Conservation (phyloP, 1,140 invertebrate genomes). For the Meloidogyne floridensis region DNA sequence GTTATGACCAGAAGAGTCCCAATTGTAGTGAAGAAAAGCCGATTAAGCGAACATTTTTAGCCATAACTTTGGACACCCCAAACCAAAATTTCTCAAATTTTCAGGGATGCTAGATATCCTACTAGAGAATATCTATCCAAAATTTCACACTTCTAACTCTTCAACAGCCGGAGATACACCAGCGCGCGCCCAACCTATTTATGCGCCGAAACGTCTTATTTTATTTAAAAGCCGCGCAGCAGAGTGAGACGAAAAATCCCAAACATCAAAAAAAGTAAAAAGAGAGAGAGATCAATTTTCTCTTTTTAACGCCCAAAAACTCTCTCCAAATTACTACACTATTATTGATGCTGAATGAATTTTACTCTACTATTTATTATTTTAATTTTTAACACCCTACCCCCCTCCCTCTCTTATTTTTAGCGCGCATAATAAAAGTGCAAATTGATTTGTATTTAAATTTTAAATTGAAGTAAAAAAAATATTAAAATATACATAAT, state of each 20-base stretch:
- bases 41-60: too few species aligned
- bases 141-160: too few species aligned
- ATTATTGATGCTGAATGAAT: neutral
- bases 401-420: too few species aligned
- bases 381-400: neutral
- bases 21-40: too few species aligned
- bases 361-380: slow-evolving; percentile 4
- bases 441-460: neutral
- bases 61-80: too few species aligned
- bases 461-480: neutral
- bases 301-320: neutral
- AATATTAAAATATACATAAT: neutral
- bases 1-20: neutral
- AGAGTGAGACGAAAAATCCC: slow-evolving; percentile 7
- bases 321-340: neutral
- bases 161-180: too few species aligned
- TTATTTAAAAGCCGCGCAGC: neutral
- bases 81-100: too few species aligned
- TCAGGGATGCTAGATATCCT: too few species aligned
- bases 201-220: neutral
- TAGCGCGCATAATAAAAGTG: neutral
- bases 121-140: too few species aligned
- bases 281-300: neutral
- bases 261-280: neutral
- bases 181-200: neutral